phyloP scores from a whole-genome alignment of 2,888 invertebrate species.

The Orthonychiurus folsomi region DNA sequence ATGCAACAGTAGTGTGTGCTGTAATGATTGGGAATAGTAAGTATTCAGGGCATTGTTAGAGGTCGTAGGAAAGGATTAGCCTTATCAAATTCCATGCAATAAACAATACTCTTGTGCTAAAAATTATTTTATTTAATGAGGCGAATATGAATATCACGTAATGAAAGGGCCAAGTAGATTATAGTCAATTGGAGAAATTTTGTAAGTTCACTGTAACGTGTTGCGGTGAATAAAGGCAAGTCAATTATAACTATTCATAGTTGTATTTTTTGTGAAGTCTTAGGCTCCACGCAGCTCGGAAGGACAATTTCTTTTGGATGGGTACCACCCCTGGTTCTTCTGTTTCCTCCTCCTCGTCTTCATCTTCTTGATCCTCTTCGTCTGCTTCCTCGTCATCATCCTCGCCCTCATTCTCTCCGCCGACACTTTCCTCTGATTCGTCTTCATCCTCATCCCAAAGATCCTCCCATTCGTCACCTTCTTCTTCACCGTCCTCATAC shows the following conservation, averaged over 20 bases:
- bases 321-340: not conserved
- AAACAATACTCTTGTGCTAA: not conserved
- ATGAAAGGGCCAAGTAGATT: no score
- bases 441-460: slow-evolving; percentile 2
- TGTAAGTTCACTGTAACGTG: no score
- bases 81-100: not conserved
- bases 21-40: not conserved
- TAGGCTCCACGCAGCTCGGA: no score
- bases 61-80: not conserved
- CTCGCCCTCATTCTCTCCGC: not conserved
- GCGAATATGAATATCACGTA: no score
- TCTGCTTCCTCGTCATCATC: not conserved
- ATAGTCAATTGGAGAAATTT: no score
- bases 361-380: not conserved
- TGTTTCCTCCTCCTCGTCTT: not conserved
- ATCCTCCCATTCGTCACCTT: slow-evolving; percentile 16
- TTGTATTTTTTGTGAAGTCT: no score
- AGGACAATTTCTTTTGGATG: no score
- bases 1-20: not conserved
- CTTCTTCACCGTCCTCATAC: slow-evolving; percentile 5
- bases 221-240: no score
- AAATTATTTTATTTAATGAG: no score
- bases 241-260: no score
- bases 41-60: not conserved
- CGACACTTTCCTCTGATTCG: not conserved